Evolutionary conservation across 2,113 vertebrate species (phyloP).

Genomic region (Grammomys dolichurus): DNA sequence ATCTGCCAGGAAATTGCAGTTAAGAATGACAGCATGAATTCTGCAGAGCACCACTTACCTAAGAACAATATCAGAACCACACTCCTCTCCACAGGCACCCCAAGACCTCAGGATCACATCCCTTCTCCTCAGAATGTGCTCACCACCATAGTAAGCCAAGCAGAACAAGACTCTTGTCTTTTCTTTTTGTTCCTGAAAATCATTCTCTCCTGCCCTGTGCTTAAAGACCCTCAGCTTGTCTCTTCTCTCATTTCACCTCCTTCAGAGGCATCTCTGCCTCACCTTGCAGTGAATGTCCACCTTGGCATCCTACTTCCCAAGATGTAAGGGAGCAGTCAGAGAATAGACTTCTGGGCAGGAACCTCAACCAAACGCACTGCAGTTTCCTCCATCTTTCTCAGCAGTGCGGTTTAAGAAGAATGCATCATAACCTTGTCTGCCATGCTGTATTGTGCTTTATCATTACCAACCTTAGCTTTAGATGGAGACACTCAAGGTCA

Average conservation of each 20-base stretch:
- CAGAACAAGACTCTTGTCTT: background rate
- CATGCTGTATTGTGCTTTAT: accelerated
- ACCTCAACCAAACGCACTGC: no score
- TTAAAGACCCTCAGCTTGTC: no score
- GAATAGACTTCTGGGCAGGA: accelerated
- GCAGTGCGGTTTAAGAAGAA: accelerated
- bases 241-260: background rate
- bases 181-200: background rate
- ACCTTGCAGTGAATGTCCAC: accelerated
- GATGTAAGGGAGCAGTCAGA: accelerated
- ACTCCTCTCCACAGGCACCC: background rate
- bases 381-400: background rate
- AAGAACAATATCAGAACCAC: background rate
- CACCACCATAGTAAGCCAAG: background rate
- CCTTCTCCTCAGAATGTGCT: no score
- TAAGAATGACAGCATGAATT: no score
- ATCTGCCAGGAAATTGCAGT: background rate
- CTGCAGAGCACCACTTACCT: no score
- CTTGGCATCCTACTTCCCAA: accelerated
- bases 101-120: background rate
- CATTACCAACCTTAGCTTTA: background rate
- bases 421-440: accelerated
- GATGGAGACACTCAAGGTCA: background rate
- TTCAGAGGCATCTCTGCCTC: background rate
- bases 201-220: background rate